These are phyloP conservation scores for Maniola jurtina DNA, from an alignment of 1,140 invertebrate species.

Conservation along the genomic window DNA sequence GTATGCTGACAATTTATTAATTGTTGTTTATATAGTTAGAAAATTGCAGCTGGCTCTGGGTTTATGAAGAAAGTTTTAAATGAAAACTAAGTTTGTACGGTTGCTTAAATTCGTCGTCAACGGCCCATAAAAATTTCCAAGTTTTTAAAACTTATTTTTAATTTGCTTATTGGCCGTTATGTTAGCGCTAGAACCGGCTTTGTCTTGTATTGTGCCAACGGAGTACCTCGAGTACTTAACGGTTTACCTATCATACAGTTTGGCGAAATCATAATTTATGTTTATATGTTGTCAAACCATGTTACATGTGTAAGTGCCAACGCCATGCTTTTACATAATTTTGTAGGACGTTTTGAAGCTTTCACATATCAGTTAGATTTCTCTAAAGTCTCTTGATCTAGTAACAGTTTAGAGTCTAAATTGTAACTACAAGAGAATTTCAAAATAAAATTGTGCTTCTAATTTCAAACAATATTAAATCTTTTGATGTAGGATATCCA, in stretches of 20 bases:
- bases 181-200: constrained; percentile 31
- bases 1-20: too few relatives aligned
- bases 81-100: constrained; percentile 5
- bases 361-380: too few relatives aligned
- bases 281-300: too few relatives aligned
- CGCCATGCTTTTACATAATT: too few relatives aligned
- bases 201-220: constrained; percentile 14
- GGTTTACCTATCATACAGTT: background rate
- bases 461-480: too few relatives aligned
- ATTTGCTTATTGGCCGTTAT: constrained; percentile 29
- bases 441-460: too few relatives aligned
- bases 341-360: too few relatives aligned
- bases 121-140: constrained; percentile 20
- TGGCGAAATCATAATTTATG: background rate
- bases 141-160: constrained; percentile 10
- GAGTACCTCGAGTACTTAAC: background rate
- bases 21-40: background rate
- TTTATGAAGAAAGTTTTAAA: constrained; percentile 6
- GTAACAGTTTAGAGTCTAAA: too few relatives aligned
- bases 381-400: too few relatives aligned
- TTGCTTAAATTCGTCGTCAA: constrained; percentile 15
- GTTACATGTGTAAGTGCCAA: too few relatives aligned
- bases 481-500: too few relatives aligned
- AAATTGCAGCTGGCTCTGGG: background rate
- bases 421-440: too few relatives aligned